Base-by-base conservation (phyloP, 2,888 invertebrate genomes). In the Norana najaformis region DNA sequence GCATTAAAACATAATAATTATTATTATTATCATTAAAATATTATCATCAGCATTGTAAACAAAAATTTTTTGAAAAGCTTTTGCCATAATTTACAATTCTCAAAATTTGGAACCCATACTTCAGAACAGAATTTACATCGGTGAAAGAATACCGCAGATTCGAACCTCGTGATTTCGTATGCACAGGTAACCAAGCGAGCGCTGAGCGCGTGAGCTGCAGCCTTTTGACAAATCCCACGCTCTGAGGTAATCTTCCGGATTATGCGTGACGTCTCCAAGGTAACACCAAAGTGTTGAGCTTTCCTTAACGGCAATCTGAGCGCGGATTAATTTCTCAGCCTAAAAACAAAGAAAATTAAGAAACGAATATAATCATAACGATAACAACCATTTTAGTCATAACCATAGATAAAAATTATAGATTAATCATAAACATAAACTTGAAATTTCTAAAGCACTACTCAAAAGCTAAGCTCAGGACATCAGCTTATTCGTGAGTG, bases 151-250 rank as follows among this genome's bases (percentile, higher is more conserved):
- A 83, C n/a, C n/a, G n/a, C n/a, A n/a, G n/a, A n/a, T n/a, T 47
- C 34, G 1, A 34, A 93, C 95, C 93, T 93, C 93, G 92, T 93
- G 93, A 92, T 93, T 94, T 88, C 93, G 93, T 91, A 94, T 93
- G 97, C 91, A 90, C 93, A 94, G 94, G 35, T 90, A 91, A 20
- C 97, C 99, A 97, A 99, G 97, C 93, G 98, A 97, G 38, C 97
- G 96, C 94, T 98, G 97, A 0, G 98, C 98, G 90, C 97, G 96
- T 89, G 97, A 97, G 95, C 97, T 98, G 90, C 96, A 96, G 90
- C 96, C 95, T 16, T 96, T 96, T 0, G 98, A 98, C 92, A 98
- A 96, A 93, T 97, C 96, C 98, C 99, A 99, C 0, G 99, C 99
- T 93, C 96, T 97, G 93, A 97, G 96, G 94, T 98, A 99, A 93